Evolutionary conservation across 2,888 invertebrate genomes (phyloP), one percentile per base, ranked within the genome.

Genomic region (Clusia tigrina): DNA sequence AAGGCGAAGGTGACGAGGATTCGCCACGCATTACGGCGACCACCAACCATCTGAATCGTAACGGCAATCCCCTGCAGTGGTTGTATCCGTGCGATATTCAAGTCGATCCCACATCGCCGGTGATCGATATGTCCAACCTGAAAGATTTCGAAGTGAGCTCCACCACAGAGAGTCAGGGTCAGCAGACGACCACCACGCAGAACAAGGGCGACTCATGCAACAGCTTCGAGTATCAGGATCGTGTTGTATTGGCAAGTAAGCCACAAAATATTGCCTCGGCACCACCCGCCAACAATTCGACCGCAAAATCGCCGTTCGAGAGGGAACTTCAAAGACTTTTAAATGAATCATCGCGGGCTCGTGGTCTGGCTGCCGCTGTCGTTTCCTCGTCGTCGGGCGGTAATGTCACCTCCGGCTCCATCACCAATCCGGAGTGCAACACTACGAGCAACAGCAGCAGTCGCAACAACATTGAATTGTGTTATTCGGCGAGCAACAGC

Each of bases 311-410:
- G 59, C 91, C 92, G 22, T 92, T 92, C 79, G 92, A 92, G 84
- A 87, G 91, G 76, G 92, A 92, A 81, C 90, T 93, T 71, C 91
- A 92, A 82, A 89, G 91, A 81, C 86, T 92, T 72, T 85, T 92
- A 68, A 91, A 91, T 74, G 91, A 91, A 71, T 84, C 84, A 2
- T 77, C 81, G 42, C 70, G 81, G 46, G 74, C 79, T 6, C 80
- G 81, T 51, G 75, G 78, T 32, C 65, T 78, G 62, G 71, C 71
- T 3, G 70, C 66, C 53, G 69, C 61, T 63, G 73, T 69, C 67
- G 71, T 64, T 5, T 65, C 71, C 3, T 54, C 54, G 17, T 54
- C 58, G 10, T 68, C 70, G 2, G 74, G 72, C 24, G 73, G 72
- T 26, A 69, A 72, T 60, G 62, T 70, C 1, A 64, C 73, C 1